phyloP scores from a whole-genome alignment of 2,888 invertebrate species.

The Cheilosia scutellata region DNA sequence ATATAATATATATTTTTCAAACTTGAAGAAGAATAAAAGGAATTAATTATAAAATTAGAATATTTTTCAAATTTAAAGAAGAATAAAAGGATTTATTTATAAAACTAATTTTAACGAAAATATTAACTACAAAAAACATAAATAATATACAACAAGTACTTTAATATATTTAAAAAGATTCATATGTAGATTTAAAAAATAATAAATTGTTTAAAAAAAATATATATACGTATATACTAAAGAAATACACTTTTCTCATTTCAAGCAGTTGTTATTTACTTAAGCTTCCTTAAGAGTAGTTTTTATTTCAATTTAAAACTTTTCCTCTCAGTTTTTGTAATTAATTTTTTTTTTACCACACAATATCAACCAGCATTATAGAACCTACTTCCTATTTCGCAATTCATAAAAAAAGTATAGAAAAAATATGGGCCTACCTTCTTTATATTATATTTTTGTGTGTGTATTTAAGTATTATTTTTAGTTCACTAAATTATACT shows the following conservation, averaged over 20 bases:
- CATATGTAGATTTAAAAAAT: constrained; percentile 64
- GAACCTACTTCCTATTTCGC: constrained; percentile 51
- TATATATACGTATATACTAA: constrained; percentile 34
- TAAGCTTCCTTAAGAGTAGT: constrained; percentile 21
- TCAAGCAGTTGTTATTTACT: constrained; percentile 44
- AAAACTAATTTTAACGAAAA: constrained; percentile 69
- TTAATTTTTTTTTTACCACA: constrained; percentile 48
- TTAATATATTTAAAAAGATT: constrained; percentile 70
- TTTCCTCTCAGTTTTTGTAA: constrained; percentile 21
- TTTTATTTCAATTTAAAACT: constrained; percentile 18
- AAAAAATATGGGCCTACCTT: constrained; percentile 26
- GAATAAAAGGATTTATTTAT: constrained; percentile 66
- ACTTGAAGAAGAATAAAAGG: constrained; percentile 49
- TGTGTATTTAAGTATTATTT: constrained; percentile 63
- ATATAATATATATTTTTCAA: constrained; percentile 36
- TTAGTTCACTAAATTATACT: constrained; percentile 63
- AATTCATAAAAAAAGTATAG: constrained; percentile 60
- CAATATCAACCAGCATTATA: constrained; percentile 50
- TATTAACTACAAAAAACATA: constrained; percentile 74
- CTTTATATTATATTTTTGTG: constrained; percentile 72
- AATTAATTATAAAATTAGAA: constrained; percentile 70
- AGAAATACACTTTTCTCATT: constrained; percentile 64
- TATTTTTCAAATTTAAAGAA: constrained; percentile 54
- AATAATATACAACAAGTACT: constrained; percentile 71
- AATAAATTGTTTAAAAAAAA: constrained; percentile 54